Evolutionary conservation across 2,888 invertebrate genomes (phyloP), one percentile per base, ranked within the genome.

Genomic region (Eupelmus urozonus): DNA sequence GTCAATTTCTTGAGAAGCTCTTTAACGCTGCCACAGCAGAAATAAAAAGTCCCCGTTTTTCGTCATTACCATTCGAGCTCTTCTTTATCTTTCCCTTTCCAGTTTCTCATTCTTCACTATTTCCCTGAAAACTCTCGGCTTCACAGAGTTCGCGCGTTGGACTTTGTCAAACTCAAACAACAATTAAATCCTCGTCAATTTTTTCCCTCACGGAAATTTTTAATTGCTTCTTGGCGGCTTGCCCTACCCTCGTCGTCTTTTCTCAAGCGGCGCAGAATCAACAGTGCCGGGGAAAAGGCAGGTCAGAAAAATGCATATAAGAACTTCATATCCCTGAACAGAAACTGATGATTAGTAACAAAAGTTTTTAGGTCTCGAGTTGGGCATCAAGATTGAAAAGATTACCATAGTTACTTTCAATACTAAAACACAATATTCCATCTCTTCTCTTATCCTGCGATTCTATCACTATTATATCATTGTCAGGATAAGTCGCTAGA

Each of bases 131-230:
- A 49, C 20, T 65, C 13, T 49, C 27, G 27, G 27, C n/a, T 49
- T 49, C 27, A 42, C 11, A 45, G 13, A n/a, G 13, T 45, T 2
- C 45, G 16, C 13, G 13, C 45, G 4, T 42, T 29, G 62, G 70
- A 79, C 79, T 80, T 77, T 81, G 77, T 78, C 81, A 79, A 80
- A 81, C 72, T 80, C 80, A 77, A 81, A 80, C 78, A 78, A 80
- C 80, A 82, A 80, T 82, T 74, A 82, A 81, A 82, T 80, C 75
- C 57, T 65, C 53, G 27, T 34, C 76, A 29, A 65, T 63, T 62
- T 25, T 55, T 25, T 70, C 60, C 65, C 45, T 57, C 70, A 18
- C 60, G 18, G 45, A 59, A 72, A 72, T 57, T 51, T 77, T 60
- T 63, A 77, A 66, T 77, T 62, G 34, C 57, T 63, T 53, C 42